phyloP scores from a whole-genome alignment of 1,140 invertebrate genomes.

The Lordiphosa collinella region DNA sequence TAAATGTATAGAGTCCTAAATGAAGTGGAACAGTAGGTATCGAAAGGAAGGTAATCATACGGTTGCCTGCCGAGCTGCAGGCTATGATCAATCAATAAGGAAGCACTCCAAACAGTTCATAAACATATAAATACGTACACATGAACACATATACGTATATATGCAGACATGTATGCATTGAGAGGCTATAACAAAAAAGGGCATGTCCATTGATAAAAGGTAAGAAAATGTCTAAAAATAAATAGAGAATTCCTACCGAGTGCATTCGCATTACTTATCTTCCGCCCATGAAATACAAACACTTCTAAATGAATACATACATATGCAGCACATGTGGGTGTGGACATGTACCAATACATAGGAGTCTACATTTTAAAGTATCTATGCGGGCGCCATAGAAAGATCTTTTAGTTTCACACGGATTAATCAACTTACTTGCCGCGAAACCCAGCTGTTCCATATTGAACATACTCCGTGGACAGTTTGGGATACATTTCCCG shows the following conservation, averaged over 20 bases:
- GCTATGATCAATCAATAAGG: too few relatives aligned
- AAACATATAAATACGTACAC: conserved; percentile 5
- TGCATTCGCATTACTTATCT: conserved; percentile 51
- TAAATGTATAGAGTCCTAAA: too few relatives aligned
- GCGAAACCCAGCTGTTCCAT: conserved; percentile 86
- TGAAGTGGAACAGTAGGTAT: too few relatives aligned
- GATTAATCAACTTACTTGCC: conserved; percentile 82
- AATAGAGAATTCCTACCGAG: conserved; percentile 30
- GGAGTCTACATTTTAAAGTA: neutral
- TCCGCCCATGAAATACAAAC: conserved; percentile 32
- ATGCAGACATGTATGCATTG: conserved; percentile 12
- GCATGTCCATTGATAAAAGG: conserved; percentile 66
- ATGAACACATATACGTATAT: conserved; percentile 14
- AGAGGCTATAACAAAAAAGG: conserved; percentile 16
- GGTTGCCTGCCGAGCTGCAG: too few relatives aligned
- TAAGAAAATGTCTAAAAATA: conserved; percentile 60
- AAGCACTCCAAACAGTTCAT: neutral
- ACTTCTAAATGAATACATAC: conserved; percentile 12
- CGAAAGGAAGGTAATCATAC: too few relatives aligned
- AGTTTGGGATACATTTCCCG: conserved; percentile 87
- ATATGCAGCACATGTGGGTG: conserved; percentile 20
- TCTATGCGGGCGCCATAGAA: neutral
- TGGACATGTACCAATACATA: conserved; percentile 15
- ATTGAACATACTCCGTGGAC: conserved; percentile 83
- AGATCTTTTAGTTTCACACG: conserved; percentile 4